These are phyloP conservation scores for Syngnathus rostellatus DNA, from an alignment of 2,797 vertebrate genomes.

Conservation along the genomic window DNA sequence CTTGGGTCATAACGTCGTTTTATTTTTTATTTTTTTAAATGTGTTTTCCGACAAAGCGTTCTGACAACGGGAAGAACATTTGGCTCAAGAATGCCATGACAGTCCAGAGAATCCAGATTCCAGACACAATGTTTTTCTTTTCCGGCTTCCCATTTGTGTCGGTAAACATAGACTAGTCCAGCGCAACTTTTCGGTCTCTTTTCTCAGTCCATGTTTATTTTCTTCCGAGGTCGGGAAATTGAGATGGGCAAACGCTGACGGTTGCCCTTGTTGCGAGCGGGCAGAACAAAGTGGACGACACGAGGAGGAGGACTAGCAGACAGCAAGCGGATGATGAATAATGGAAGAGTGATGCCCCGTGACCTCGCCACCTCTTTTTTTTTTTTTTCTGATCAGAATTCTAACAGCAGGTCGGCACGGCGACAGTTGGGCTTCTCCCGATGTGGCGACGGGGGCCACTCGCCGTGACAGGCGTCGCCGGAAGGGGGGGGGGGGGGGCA, in stretches of 20 bases:
- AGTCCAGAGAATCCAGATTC: too few species aligned
- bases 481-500: background rate
- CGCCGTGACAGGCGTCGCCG: conserved; percentile 59
- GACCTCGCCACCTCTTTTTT: conserved; percentile 69
- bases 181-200: background rate
- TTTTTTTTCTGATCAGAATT: conserved; percentile 71
- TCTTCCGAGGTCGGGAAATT: conserved; percentile 22
- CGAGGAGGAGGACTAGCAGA: conserved; percentile 49
- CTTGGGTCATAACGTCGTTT: too few species aligned
- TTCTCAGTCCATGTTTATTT: background rate
- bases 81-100: too few species aligned
- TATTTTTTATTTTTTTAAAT: too few species aligned
- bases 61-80: too few species aligned
- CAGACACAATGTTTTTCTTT: too few species aligned
- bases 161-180: conserved; percentile 28
- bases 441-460: conserved; percentile 63
- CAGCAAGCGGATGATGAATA: conserved; percentile 70
- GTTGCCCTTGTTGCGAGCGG: conserved; percentile 67
- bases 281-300: conserved; percentile 67
- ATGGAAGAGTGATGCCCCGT: conserved; percentile 71
- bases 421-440: conserved; percentile 73
- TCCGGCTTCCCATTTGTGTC: too few species aligned
- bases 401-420: conserved; percentile 57
- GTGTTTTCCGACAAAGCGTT: too few species aligned
- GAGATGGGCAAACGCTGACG: conserved; percentile 44